A percentile compares a stretch with the other conserved stretches of the same genome.
These are phyloP conservation scores for Rosalia funebris DNA, from an alignment of 2,888 invertebrate genomes.

Conservation along the genomic window DNA sequence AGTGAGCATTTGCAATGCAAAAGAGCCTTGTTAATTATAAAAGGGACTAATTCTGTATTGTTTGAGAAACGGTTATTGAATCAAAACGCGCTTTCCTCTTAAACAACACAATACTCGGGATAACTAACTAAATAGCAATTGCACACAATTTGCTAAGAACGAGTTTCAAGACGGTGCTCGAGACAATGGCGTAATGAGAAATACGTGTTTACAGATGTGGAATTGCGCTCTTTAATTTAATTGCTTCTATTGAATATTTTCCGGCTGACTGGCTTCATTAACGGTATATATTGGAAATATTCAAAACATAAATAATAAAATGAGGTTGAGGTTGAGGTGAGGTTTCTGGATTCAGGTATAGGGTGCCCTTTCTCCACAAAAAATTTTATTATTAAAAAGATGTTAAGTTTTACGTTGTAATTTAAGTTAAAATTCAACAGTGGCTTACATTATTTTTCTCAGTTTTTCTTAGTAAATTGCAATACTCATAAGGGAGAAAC, in stretches of 20 bases:
- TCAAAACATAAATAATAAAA: no score
- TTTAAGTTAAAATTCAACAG: no score
- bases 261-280: neutral
- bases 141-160: conserved; percentile 9
- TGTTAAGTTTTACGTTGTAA: no score
- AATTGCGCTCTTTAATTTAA: conserved; percentile 7
- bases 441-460: no score
- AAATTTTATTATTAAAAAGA: no score
- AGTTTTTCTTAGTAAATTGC: no score
- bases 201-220: neutral
- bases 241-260: neutral
- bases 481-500: no score
- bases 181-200: neutral
- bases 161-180: neutral
- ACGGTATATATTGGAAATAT: no score
- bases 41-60: conserved; percentile 18
- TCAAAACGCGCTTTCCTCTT: conserved; percentile 15
- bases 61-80: conserved; percentile 15
- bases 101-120: conserved; percentile 7
- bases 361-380: no score
- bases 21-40: conserved; percentile 19
- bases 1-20: conserved; percentile 11
- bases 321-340: no score
- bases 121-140: conserved; percentile 21
- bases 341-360: no score